A percentile compares a stretch with the other conserved stretches of the same genome.
Conservation (phyloP, 1,140 invertebrate genomes). For the Drosophila bocqueti region DNA sequence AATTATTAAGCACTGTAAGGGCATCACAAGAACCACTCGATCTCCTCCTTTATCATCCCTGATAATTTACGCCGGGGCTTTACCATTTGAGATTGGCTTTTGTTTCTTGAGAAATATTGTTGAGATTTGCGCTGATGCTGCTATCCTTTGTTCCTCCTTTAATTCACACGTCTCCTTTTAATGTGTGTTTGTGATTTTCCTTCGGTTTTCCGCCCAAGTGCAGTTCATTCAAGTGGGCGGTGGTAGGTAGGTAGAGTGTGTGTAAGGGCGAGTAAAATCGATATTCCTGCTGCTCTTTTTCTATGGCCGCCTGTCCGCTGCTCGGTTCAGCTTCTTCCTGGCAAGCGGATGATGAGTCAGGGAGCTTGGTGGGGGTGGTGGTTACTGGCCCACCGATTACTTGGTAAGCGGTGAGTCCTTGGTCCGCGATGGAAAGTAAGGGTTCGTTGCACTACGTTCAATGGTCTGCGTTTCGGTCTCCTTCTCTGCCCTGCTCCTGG, state of each 20-base stretch:
- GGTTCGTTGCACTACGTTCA: constrained; percentile 57
- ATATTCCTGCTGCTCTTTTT: constrained; percentile 64
- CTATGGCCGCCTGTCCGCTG: constrained; percentile 30
- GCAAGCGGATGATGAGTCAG: constrained; percentile 67
- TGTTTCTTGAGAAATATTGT: constrained; percentile 63
- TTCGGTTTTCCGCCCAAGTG: constrained; percentile 37
- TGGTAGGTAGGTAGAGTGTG: constrained; percentile 20
- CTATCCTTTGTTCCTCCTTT: constrained; percentile 29
- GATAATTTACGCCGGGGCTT: constrained; percentile 43
- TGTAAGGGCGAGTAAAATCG: constrained; percentile 66
- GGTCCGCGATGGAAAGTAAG: constrained; percentile 35
- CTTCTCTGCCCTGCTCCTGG: constrained; percentile 1
- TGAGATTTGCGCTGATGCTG: constrained; percentile 47
- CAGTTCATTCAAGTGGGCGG: constrained; percentile 44
- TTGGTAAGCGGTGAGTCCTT: constrained; percentile 39
- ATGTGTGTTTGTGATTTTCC: constrained; percentile 28
- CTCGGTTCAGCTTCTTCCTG: constrained; percentile 46
- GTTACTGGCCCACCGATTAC: constrained; percentile 18
- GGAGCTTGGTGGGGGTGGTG: constrained; percentile 25
- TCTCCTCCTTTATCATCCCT: constrained; percentile 27
- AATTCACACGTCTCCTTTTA: constrained; percentile 31
- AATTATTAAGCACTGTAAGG: constrained; percentile 3
- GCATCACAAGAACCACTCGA: not conserved
- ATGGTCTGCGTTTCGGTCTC: constrained; percentile 27
- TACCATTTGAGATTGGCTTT: constrained; percentile 79